Base-by-base conservation (phyloP, 1,140 invertebrate species). In the Ostrea edulis region DNA sequence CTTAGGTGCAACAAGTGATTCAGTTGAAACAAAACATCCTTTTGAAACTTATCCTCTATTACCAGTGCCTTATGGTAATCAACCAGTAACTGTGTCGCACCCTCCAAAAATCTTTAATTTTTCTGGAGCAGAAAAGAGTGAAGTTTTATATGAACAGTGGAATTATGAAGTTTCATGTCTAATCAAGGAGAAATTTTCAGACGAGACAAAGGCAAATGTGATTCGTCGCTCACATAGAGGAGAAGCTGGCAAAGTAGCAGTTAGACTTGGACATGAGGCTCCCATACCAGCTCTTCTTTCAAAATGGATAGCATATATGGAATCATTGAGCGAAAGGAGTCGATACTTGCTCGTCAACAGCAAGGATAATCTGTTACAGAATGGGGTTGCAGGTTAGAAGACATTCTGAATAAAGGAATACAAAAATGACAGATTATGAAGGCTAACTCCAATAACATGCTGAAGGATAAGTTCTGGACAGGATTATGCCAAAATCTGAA, bases 131-230 rank as follows among this genome's bases (percentile, higher is more conserved):
- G n/a, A 54, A 82, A 58, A 88, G n/a, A 62, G 83, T 25, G 86
- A 88, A 3, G 83, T 35, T 2, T 20, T 51, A 0, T 88, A 81
- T 58, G 87, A 88, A n/a, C 52, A 84, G 9, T 88, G 62, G 87
- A 58, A 52, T n/a, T 87, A 87, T 81, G 65, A 88, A 55, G 86
- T 87, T 3, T 58, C 65, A 11, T 62, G 51, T n/a, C 25, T 88
- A 8, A 8, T 51, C 14, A 71, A 58, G 53, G 82, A 83, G 29
- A 84, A 62, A 4, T 85, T 44, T 55, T 20, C 58, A 54, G 8
- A 35, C 2, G 20, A 77, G 2, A 71, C 52, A 35, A 65, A 77
- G 29, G 65, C 51, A 11, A 54, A 52, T 8, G 9, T 44, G 14
- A 29, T 55, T 0, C 83, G 83, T n/a, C 20, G 87, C 8, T 84